These are phyloP conservation scores for Nycteola revayana DNA, from an alignment of 2,888 invertebrate genomes.

Conservation along the genomic window DNA sequence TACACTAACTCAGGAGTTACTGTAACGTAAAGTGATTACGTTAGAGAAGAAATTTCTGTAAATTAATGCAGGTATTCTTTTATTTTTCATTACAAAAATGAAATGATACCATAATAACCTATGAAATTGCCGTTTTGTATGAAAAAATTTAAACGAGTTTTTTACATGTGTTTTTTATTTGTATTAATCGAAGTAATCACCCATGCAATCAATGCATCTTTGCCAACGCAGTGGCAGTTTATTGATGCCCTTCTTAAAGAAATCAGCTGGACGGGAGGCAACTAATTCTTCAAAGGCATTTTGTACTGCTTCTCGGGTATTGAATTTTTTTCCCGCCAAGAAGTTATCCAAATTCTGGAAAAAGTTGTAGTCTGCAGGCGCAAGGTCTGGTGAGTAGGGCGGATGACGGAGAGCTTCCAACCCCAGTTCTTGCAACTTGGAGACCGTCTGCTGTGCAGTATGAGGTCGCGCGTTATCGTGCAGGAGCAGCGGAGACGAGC, in stretches of 20 bases:
- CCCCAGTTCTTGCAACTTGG: slow-evolving; percentile 4
- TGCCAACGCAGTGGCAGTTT: not conserved
- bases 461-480: slow-evolving; percentile 10
- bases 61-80: too few species aligned
- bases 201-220: not conserved
- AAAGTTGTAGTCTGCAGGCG: slow-evolving; percentile 9
- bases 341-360: slow-evolving; percentile 15
- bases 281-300: slow-evolving; percentile 8
- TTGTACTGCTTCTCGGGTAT: slow-evolving; percentile 1
- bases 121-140: not conserved
- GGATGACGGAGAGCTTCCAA: slow-evolving; percentile 9
- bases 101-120: too few species aligned
- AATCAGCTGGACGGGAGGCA: slow-evolving; percentile 2
- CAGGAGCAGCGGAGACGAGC: slow-evolving; percentile 8
- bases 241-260: slow-evolving; percentile 1
- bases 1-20: too few species aligned
- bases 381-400: slow-evolving; percentile 6
- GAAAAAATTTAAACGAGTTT: not conserved
- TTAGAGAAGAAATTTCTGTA: too few species aligned
- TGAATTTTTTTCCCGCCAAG: slow-evolving; percentile 9
- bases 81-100: too few species aligned
- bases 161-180: too few species aligned
- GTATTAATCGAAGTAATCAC: too few species aligned
- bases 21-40: too few species aligned
- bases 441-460: slow-evolving; percentile 12